Evolutionary conservation across 2,113 vertebrate genomes (phyloP), one percentile per base, ranked within the genome.

Genomic region (Pteruthius melanotis): DNA sequence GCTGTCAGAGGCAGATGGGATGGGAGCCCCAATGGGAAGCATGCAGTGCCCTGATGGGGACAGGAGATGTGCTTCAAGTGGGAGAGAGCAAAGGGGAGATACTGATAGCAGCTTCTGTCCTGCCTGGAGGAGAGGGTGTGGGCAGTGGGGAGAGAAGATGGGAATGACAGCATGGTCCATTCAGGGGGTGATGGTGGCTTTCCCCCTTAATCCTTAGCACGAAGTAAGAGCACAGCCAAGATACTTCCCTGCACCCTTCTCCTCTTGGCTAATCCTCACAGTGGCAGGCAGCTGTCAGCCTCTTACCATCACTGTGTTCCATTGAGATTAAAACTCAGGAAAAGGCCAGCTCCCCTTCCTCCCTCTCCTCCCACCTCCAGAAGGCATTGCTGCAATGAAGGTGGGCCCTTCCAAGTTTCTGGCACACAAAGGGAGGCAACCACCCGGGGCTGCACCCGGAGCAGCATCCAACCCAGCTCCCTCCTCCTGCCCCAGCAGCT

Each of bases 381-480:
- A 66, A 75, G 52, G 31, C 54, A 54, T 7, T 4, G 5, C 89
- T 65, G 20, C 40, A 59, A 64, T 3, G 35, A 88, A 79, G 49
- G 56, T 9, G 6, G 6, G 33, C 30, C 26, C 23, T 78, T 61
- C 17, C 5, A 6, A 75, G 17, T 50, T 79, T 54, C 65, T 79
- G 44, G 12, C 0, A 4, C 65, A 70, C 1, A 1, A 71, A 92
- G 40, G 18, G 24, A 87, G 13, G 40, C 53, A 72, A 35, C 39
- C 1, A 1, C 47, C 6, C 0, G 0, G 49, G 33, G 31, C 69
- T 81, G 40, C 45, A 70, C 15, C 28, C 27, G 1, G 53, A 69
- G 50, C 71, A 76, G 68, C 13, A 66, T 28, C 24, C 3, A 11
- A 56, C 13, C n/a, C 61, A 40, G 6, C 30, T 89, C 30, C 30